Evolutionary conservation across 2,888 invertebrate genomes (phyloP).

Genomic region (Mesodorylaimus sp.): DNA sequence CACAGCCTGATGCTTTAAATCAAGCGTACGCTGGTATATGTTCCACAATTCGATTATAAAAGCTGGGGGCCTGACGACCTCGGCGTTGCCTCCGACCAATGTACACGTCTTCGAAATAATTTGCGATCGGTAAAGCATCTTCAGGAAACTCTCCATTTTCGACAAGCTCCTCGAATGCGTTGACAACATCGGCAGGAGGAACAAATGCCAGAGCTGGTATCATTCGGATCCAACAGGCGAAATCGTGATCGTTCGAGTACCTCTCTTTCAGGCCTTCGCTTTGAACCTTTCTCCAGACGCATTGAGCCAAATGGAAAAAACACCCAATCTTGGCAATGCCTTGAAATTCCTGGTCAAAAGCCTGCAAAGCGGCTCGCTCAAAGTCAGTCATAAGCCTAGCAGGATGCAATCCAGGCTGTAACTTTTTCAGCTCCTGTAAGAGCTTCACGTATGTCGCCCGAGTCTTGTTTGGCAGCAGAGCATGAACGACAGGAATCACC

Average conservation of each 20-base stretch:
- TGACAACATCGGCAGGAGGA: too few relatives aligned
- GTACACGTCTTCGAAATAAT: too few relatives aligned
- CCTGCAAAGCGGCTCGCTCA: neutral
- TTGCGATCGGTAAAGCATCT: too few relatives aligned
- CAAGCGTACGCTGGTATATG: too few relatives aligned
- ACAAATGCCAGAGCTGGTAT: too few relatives aligned
- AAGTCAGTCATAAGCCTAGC: neutral
- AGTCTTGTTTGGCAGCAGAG: neutral
- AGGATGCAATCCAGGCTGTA: neutral
- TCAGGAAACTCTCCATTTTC: too few relatives aligned
- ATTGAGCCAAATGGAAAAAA: neutral
- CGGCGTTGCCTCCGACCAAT: too few relatives aligned
- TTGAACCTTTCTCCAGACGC: neutral
- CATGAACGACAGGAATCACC: neutral
- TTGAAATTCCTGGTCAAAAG: neutral
- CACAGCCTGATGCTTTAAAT: too few relatives aligned
- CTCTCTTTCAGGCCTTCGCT: neutral
- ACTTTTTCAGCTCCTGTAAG: neutral
- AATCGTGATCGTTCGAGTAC: neutral
- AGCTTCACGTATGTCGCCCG: neutral
- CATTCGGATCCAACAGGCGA: too few relatives aligned
- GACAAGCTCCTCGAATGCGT: too few relatives aligned
- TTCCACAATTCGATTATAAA: too few relatives aligned
- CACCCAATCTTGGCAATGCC: neutral
- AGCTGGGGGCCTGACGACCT: too few relatives aligned